phyloP scores from a whole-genome alignment of 2,797 vertebrate genomes.

The Molossus molossus region DNA sequence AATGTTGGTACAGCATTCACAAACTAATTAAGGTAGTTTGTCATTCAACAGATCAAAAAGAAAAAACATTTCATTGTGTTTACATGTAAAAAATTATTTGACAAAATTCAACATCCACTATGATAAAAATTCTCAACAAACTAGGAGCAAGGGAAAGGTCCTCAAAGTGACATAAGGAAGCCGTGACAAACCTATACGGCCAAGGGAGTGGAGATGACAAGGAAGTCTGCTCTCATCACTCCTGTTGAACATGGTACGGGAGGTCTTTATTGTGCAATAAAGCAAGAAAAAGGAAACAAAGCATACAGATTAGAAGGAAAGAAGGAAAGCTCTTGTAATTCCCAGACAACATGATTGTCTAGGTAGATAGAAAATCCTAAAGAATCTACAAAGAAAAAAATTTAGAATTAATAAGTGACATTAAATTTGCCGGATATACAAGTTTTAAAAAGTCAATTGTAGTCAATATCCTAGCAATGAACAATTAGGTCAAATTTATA shows the following conservation, averaged over 20 bases:
- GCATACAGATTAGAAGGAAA: background rate
- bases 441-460: background rate
- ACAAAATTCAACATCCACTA: slow-evolving; percentile 37
- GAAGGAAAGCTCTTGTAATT: background rate
- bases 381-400: background rate
- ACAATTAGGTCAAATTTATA: slow-evolving; percentile 19
- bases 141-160: background rate
- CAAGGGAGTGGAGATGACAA: background rate
- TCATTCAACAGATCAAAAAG: background rate
- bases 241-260: background rate
- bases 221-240: background rate
- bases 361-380: background rate
- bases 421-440: background rate
- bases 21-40: background rate
- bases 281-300: background rate
- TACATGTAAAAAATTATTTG: background rate
- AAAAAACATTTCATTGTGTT: background rate
- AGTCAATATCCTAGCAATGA: background rate
- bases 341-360: slow-evolving; percentile 13
- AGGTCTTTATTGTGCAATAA: background rate
- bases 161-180: background rate
- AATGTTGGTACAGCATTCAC: background rate
- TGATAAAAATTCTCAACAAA: background rate
- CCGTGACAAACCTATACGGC: background rate
- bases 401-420: background rate